Base-by-base conservation (phyloP, 1,140 invertebrate species). In the Anagrus nilaparvatae region DNA sequence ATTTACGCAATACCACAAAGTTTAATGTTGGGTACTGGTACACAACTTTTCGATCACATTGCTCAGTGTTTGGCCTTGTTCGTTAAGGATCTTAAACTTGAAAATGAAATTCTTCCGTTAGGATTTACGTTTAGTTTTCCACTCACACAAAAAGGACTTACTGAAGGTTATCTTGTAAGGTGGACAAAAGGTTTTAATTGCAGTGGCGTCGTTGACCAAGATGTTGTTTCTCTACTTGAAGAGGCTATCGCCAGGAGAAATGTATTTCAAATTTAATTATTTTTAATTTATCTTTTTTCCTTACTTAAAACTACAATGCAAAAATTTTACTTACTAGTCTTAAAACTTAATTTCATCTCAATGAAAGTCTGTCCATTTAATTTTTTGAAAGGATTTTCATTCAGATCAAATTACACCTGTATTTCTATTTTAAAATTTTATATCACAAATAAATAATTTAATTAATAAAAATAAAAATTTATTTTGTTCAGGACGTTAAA, bases 101-200 rank as follows among this genome's bases (percentile, higher is more conserved):
- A 77, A 31, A 63, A 81, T 14, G 77, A 88, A 51, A 69, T 79
- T 31, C 68, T 99, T 16, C 93, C 95, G 0, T 71, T 99, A 16
- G 97, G 96, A 3, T 99, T 99, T 60, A 99, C 97, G 0, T 99
- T 99, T 66, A 97, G 93, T 54, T 99, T 99, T 63, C 97, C 97
- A 0, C 80, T 96, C 44, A 73, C 73, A 31, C 96, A 99, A 65
- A 60, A 84, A 33, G 95, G 95, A 1, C 71, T 99, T 9, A 94
- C 89, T 4, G 82, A 86, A 53, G 96, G 91, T 2, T 62, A 81
- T 13, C 72, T 99, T 6, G 82, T 89, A 38, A 78, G 79, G 17
- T 99, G 97, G 97, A 99, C 97, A 3, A 84, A 91, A 58, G 87
- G 87, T 0, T 91, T 91, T 63, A 82, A 78, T 42, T 86, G 82